phyloP scores from a whole-genome alignment of 2,797 vertebrate genomes.

The Acestrorhynchus altus region DNA sequence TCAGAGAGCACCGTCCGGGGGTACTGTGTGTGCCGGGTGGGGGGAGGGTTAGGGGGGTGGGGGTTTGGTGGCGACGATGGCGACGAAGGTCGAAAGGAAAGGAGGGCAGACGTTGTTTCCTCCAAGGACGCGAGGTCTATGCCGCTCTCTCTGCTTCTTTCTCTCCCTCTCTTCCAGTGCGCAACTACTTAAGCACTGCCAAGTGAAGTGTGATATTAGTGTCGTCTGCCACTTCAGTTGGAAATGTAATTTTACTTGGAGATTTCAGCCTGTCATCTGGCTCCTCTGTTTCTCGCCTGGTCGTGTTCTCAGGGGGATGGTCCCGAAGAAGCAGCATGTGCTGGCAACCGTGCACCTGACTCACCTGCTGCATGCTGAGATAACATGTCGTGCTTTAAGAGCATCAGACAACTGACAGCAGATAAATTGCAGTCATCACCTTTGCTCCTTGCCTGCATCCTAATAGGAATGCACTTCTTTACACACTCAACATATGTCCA shows the following conservation, averaged over 20 bases:
- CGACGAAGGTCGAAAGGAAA: slow-evolving; percentile 32
- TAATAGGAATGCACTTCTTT: slow-evolving; percentile 19
- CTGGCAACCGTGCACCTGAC: slow-evolving; percentile 60
- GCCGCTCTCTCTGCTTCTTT: slow-evolving; percentile 43
- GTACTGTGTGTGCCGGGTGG: too few species aligned
- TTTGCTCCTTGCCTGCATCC: not conserved
- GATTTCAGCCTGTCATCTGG: slow-evolving; percentile 70
- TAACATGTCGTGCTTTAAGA: slow-evolving; percentile 42
- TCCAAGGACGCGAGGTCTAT: slow-evolving; percentile 24
- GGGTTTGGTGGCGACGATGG: too few species aligned
- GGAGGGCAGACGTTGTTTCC: slow-evolving; percentile 41
- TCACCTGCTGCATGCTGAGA: slow-evolving; percentile 55
- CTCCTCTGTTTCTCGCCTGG: slow-evolving; percentile 50
- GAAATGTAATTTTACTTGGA: slow-evolving; percentile 70
- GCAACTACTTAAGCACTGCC: slow-evolving; percentile 70
- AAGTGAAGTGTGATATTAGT: slow-evolving; percentile 74
- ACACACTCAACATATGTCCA: not conserved
- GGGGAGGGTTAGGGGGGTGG: too few species aligned
- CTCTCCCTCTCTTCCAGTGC: slow-evolving; percentile 38
- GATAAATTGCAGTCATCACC: slow-evolving; percentile 56
- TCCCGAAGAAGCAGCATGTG: slow-evolving; percentile 56
- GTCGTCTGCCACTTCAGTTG: slow-evolving; percentile 70
- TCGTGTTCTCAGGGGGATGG: slow-evolving; percentile 17
- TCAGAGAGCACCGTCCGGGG: not conserved
- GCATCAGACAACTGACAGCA: slow-evolving; percentile 61